A percentile compares a stretch with the other conserved stretches of the same genome.
These are phyloP conservation scores for Brassicogethes aeneus DNA, from an alignment of 2,888 invertebrate species.

Conservation along the genomic window DNA sequence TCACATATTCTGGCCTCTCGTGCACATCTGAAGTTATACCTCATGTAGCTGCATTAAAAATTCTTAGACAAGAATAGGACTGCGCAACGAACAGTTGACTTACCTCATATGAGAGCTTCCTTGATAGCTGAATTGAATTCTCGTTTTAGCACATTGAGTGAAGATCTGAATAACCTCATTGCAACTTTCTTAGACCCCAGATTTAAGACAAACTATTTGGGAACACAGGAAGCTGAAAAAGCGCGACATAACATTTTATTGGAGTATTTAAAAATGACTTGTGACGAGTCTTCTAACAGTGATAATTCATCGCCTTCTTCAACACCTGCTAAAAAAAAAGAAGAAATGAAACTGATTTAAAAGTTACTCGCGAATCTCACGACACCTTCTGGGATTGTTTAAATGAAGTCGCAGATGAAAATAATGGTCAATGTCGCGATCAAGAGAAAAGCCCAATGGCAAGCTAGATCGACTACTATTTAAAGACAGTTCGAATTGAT, in stretches of 20 bases:
- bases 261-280: slow-evolving; percentile 22
- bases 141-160: slow-evolving; percentile 14
- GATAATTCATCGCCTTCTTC: slow-evolving; percentile 6
- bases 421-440: slow-evolving; percentile 9
- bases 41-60: slow-evolving; percentile 12
- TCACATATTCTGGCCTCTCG: background rate
- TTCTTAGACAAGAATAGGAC: slow-evolving; percentile 3
- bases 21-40: slow-evolving; percentile 12
- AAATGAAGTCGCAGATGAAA: slow-evolving; percentile 16
- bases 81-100: background rate
- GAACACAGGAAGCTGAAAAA: slow-evolving; percentile 21
- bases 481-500: no score
- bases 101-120: background rate
- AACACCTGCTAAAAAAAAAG: slow-evolving; percentile 8
- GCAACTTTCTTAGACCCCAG: slow-evolving; percentile 15
- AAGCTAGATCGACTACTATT: slow-evolving; percentile 23
- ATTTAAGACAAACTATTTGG: slow-evolving; percentile 20
- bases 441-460: slow-evolving; percentile 21
- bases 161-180: slow-evolving; percentile 16
- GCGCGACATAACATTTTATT: slow-evolving; percentile 22
- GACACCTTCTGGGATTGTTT: slow-evolving; percentile 19
- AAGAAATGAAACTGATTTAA: slow-evolving; percentile 17
- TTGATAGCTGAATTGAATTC: slow-evolving; percentile 13
- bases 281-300: slow-evolving; percentile 18
- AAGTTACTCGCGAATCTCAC: slow-evolving; percentile 13